Conservation (phyloP, 2,888 invertebrate genomes). For the Trissolcus japonicus region DNA sequence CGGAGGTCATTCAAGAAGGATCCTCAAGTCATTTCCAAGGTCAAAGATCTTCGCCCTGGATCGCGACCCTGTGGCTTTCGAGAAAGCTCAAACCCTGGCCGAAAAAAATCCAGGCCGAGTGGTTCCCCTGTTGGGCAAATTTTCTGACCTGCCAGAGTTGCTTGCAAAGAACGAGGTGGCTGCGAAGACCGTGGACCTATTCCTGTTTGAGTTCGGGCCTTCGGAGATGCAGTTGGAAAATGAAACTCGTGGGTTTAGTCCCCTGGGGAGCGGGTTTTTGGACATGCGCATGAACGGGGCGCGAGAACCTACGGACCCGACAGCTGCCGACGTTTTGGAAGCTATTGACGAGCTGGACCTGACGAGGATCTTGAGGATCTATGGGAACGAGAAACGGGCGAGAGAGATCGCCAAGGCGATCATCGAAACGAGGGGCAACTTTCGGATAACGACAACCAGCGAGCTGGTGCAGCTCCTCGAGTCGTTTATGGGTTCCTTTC, state of each 20-base stretch:
- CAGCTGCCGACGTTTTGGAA: slow-evolving; percentile 92
- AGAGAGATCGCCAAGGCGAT: slow-evolving; percentile 91
- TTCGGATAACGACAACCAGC: slow-evolving; percentile 87
- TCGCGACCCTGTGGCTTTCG: slow-evolving; percentile 89
- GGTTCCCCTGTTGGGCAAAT: slow-evolving; percentile 89
- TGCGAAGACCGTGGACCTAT: slow-evolving; percentile 86
- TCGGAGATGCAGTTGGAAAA: slow-evolving; percentile 96
- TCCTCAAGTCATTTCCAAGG: slow-evolving; percentile 82
- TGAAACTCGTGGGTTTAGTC: slow-evolving; percentile 89
- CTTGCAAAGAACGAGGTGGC: slow-evolving; percentile 80
- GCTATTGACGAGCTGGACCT: slow-evolving; percentile 87
- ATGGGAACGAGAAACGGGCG: slow-evolving; percentile 93
- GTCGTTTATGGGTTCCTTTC: slow-evolving; percentile 77
- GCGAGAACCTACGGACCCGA: slow-evolving; percentile 83
- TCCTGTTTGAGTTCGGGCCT: slow-evolving; percentile 94
- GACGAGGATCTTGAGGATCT: slow-evolving; percentile 89
- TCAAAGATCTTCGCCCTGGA: slow-evolving; percentile 89
- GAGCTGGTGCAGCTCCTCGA: slow-evolving; percentile 88
- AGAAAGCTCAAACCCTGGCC: slow-evolving; percentile 82
- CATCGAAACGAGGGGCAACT: slow-evolving; percentile 87
- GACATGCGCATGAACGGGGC: slow-evolving; percentile 97
- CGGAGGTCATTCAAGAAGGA: slow-evolving; percentile 89
- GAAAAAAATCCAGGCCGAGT: slow-evolving; percentile 83
- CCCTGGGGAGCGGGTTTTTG: slow-evolving; percentile 89
- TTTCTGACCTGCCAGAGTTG: slow-evolving; percentile 88